These are phyloP conservation scores for Musca domestica DNA, from an alignment of 1,140 invertebrate genomes.

Conservation along the genomic window DNA sequence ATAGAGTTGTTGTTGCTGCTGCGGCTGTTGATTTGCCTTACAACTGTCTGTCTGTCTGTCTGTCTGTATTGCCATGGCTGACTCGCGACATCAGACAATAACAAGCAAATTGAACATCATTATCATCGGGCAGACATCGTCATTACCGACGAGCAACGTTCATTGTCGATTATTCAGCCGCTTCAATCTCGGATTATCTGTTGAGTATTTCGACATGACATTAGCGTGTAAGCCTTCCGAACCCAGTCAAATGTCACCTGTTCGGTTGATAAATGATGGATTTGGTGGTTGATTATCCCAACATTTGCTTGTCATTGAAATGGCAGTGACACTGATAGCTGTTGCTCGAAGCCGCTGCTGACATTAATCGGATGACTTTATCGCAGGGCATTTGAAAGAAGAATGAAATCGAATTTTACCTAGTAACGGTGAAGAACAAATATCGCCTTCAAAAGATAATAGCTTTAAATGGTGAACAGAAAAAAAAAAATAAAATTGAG, in stretches of 20 bases:
- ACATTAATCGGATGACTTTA: too few relatives aligned
- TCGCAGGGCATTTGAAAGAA: too few relatives aligned
- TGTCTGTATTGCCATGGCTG: too few relatives aligned
- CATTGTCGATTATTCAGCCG: neutral
- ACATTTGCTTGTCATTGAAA: conserved; percentile 2
- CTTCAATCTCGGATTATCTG: neutral
- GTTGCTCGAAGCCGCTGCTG: too few relatives aligned
- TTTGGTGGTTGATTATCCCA: conserved; percentile 4
- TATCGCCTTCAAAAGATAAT: too few relatives aligned
- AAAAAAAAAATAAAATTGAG: too few relatives aligned
- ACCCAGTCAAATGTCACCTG: neutral
- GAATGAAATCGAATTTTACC: too few relatives aligned
- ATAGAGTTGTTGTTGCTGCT: neutral
- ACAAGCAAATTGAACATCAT: too few relatives aligned
- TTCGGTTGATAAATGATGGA: conserved; percentile 10
- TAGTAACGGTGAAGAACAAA: too few relatives aligned
- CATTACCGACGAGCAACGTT: conserved; percentile 4
- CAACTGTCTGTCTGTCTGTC: too few relatives aligned
- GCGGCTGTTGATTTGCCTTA: neutral
- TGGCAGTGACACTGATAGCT: conserved; percentile 4
- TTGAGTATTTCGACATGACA: neutral
- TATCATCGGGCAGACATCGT: neutral
- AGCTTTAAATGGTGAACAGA: too few relatives aligned
- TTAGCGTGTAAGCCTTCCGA: conserved; percentile 3
- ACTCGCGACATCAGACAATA: too few relatives aligned